phyloP scores from a whole-genome alignment of 2,888 invertebrate species.

The Machimus atricapillus region DNA sequence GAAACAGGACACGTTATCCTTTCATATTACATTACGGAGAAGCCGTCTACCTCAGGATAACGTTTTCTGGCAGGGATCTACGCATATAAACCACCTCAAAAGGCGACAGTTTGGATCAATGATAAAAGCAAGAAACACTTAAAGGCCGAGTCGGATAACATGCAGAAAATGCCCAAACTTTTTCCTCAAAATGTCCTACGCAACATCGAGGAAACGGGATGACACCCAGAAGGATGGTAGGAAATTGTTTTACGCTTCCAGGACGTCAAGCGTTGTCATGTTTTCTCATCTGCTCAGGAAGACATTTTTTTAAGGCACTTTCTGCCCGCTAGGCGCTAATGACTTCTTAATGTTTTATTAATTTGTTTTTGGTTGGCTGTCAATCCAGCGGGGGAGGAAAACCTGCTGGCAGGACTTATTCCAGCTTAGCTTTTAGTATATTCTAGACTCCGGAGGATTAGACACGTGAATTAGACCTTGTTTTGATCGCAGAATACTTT shows the following conservation, averaged over 20 bases:
- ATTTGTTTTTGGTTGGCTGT: conserved; percentile 46
- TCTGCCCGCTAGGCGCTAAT: conserved; percentile 37
- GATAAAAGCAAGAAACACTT: conserved; percentile 44
- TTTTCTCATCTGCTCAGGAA: conserved; percentile 18
- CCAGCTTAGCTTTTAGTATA: background rate
- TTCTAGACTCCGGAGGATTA: background rate
- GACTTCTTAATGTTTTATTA: conserved; percentile 48
- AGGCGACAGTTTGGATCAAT: conserved; percentile 46
- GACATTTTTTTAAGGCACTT: background rate
- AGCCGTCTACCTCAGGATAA: conserved; percentile 44
- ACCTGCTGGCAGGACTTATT: background rate
- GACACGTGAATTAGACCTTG: background rate
- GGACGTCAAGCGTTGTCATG: conserved; percentile 42
- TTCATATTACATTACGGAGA: conserved; percentile 41
- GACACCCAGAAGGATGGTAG: conserved; percentile 40
- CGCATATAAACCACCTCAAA: conserved; percentile 45
- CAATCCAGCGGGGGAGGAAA: conserved; percentile 17
- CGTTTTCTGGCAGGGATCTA: conserved; percentile 29
- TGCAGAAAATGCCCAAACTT: background rate
- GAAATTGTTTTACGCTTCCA: conserved; percentile 44
- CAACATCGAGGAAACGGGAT: conserved; percentile 6
- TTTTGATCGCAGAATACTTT: background rate
- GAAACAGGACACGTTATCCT: conserved; percentile 47
- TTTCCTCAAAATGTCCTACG: conserved; percentile 4
- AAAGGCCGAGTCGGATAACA: conserved; percentile 21